A percentile compares a stretch with the other conserved stretches of the same genome.
These are phyloP conservation scores for Pinctada fucata DNA, from an alignment of 2,888 invertebrate species.

Conservation along the genomic window DNA sequence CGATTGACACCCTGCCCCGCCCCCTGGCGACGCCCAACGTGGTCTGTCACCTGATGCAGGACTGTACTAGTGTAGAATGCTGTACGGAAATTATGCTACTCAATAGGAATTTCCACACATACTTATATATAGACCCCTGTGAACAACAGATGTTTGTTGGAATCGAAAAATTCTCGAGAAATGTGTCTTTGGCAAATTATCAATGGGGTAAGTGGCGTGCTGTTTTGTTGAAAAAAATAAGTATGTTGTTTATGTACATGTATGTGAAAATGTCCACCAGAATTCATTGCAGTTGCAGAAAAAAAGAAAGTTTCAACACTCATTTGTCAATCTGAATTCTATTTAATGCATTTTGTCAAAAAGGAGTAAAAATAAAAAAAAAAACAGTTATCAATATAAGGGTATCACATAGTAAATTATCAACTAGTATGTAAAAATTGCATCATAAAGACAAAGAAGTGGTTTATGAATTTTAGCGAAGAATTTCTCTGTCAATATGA, in stretches of 20 bases:
- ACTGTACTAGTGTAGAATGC: constrained; percentile 37
- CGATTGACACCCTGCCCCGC: not conserved
- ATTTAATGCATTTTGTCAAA: not conserved
- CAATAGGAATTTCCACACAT: constrained; percentile 31
- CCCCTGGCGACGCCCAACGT: constrained; percentile 20
- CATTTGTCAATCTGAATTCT: too few relatives aligned
- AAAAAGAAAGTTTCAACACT: too few relatives aligned
- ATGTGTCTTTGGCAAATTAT: constrained; percentile 25
- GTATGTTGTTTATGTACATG: too few relatives aligned
- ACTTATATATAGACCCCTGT: constrained; percentile 37
- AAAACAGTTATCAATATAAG: not conserved
- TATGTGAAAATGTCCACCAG: too few relatives aligned
- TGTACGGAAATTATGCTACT: constrained; percentile 32
- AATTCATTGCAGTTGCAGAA: too few relatives aligned
- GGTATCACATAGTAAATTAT: too few relatives aligned
- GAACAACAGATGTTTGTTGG: constrained; percentile 28
- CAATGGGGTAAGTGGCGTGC: constrained; percentile 28
- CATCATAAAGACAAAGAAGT: too few relatives aligned
- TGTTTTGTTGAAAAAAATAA: too few relatives aligned
- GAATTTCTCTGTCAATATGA: too few relatives aligned
- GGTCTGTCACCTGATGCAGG: constrained; percentile 24
- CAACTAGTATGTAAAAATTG: too few relatives aligned
- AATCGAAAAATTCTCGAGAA: constrained; percentile 34
- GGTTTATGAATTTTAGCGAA: too few relatives aligned
- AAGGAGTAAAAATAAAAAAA: not conserved